Percentiles rank a stretch among this genome's conserved stretches.
phyloP scores from a whole-genome alignment of 2,888 invertebrate species.

The Acanthopleura granulata region DNA sequence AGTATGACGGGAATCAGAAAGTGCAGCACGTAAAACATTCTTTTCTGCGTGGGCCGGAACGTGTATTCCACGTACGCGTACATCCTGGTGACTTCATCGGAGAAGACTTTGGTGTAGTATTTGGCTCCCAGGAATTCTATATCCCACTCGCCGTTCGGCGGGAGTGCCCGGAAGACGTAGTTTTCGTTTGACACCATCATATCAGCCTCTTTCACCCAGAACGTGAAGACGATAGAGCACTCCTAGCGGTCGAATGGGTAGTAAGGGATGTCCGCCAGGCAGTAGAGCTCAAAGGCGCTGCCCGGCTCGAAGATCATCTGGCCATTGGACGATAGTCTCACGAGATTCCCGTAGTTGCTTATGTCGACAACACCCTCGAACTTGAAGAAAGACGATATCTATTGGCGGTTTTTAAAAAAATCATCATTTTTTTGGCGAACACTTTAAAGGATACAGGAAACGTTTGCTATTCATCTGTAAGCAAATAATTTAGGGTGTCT shows the following conservation, averaged over 20 bases:
- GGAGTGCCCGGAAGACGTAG: conserved; percentile 4
- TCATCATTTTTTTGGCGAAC: too few species aligned
- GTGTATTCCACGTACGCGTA: conserved; percentile 6
- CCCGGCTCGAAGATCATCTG: conserved; percentile 3
- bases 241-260: conserved; percentile 8
- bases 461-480: too few species aligned
- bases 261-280: conserved; percentile 5
- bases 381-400: not conserved
- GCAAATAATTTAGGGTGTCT: too few species aligned
- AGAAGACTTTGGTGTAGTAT: not conserved
- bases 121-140: not conserved
- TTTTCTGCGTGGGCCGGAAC: not conserved
- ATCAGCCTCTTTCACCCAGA: conserved; percentile 9
- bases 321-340: not conserved
- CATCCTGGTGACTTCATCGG: not conserved
- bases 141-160: conserved; percentile 11
- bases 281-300: conserved; percentile 11
- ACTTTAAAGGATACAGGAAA: too few species aligned
- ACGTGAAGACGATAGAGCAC: conserved; percentile 3
- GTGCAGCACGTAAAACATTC: conserved; percentile 9
- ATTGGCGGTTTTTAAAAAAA: too few species aligned
- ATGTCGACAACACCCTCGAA: conserved; percentile 2
- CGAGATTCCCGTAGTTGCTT: conserved; percentile 11
- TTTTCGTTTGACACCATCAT: not conserved
- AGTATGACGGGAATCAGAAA: not conserved